A percentile compares a stretch with the other conserved stretches of the same genome.
These are phyloP conservation scores for Chamaea fasciata DNA, from an alignment of 2,113 vertebrate genomes.

Conservation along the genomic window DNA sequence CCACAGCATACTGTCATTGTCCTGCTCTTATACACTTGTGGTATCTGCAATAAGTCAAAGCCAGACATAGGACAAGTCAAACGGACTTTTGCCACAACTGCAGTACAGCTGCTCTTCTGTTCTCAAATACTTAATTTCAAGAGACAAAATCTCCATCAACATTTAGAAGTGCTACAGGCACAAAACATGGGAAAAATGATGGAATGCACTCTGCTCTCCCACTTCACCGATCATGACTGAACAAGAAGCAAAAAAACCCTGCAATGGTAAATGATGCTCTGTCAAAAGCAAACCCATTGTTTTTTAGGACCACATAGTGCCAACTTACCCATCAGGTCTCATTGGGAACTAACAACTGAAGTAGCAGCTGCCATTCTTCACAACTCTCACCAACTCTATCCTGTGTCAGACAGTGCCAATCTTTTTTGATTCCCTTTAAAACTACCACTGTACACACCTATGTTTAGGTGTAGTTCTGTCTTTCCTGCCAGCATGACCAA, in stretches of 20 bases:
- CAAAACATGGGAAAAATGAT: neutral
- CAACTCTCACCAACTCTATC: neutral
- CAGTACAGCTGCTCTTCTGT: neutral
- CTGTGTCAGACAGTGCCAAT: neutral
- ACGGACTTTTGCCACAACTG: neutral
- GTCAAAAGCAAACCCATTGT: neutral
- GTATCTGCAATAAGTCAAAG: neutral
- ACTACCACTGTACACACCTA: neutral
- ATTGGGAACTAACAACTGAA: neutral
- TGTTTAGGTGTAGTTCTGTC: neutral
- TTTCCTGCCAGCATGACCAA: neutral
- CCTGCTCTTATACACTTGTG: neutral
- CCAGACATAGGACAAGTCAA: neutral
- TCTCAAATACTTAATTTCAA: neutral
- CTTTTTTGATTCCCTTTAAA: neutral
- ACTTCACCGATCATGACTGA: rapidly evolving
- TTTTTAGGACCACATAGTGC: neutral
- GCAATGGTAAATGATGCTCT: neutral
- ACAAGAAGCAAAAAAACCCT: neutral
- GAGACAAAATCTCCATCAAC: neutral
- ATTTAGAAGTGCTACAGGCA: neutral
- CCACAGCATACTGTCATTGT: neutral
- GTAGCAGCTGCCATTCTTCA: neutral
- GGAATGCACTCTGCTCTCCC: neutral
- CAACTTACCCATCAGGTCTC: neutral